Conservation (phyloP, 1,140 invertebrate species). For the Palaemon carinicauda region DNA sequence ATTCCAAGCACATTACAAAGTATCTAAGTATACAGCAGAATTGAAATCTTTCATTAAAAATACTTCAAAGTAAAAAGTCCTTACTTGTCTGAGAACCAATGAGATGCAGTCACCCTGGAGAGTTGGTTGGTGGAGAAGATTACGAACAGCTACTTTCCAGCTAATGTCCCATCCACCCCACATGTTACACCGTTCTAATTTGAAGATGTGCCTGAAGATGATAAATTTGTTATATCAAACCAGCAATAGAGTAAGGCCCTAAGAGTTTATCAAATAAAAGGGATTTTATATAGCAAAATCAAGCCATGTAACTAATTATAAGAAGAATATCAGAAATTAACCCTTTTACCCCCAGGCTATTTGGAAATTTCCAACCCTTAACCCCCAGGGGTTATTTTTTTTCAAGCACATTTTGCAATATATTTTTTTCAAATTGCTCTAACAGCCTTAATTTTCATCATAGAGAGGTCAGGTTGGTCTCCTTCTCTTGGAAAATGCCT, state of each 20-base stretch:
- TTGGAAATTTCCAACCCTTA: no score
- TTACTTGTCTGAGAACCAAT: conserved; percentile 39
- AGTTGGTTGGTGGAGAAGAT: conserved; percentile 76
- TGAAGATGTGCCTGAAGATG: conserved; percentile 75
- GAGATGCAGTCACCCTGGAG: conserved; percentile 67
- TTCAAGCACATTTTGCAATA: no score
- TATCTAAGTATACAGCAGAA: background rate
- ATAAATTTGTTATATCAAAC: background rate
- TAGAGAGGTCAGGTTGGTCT: no score
- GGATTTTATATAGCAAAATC: background rate
- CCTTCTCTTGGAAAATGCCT: no score
- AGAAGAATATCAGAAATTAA: no score
- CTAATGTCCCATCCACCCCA: conserved; percentile 81
- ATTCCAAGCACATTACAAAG: background rate
- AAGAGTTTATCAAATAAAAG: background rate
- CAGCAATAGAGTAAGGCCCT: background rate
- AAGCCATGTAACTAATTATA: no score
- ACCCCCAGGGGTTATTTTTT: no score
- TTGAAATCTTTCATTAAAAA: background rate
- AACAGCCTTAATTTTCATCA: no score
- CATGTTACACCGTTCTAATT: conserved; percentile 75
- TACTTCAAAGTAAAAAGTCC: background rate
- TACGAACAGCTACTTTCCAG: conserved; percentile 78
- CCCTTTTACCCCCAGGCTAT: no score
- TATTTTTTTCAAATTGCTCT: no score